phyloP scores from a whole-genome alignment of 2,797 vertebrate genomes.

The Tarsius wallacei region DNA sequence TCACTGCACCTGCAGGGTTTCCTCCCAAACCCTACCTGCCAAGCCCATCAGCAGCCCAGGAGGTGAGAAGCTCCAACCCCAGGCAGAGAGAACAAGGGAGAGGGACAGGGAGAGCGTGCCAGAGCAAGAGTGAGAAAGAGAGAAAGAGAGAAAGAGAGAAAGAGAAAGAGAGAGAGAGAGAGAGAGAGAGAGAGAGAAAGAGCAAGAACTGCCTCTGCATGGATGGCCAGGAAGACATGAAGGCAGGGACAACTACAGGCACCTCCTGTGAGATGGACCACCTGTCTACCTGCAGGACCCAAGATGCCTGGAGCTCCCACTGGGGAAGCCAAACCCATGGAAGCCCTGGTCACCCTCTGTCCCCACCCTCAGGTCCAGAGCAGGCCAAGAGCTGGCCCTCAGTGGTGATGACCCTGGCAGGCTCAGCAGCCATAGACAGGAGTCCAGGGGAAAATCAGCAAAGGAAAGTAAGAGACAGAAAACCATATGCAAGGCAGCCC shows the following conservation, averaged over 20 bases:
- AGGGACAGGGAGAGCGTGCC: too few relatives aligned
- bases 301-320: not conserved
- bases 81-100: not conserved
- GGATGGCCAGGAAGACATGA: not conserved
- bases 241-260: not conserved
- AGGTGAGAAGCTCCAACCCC: not conserved
- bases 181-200: too few relatives aligned
- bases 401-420: not conserved
- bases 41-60: not conserved
- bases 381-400: not conserved
- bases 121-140: too few relatives aligned
- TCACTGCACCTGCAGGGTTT: not conserved
- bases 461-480: constrained; percentile 31
- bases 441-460: not conserved
- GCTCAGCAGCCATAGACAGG: not conserved
- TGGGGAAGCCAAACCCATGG: not conserved
- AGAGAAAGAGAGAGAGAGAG: too few relatives aligned
- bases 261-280: not conserved
- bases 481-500: constrained; percentile 6
- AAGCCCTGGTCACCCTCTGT: not conserved
- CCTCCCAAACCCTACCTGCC: not conserved
- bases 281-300: not conserved
- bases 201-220: not conserved
- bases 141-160: too few relatives aligned
- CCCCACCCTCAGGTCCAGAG: constrained; percentile 7